These are phyloP conservation scores for Pelecanoides urinatrix DNA, from an alignment of 2,113 vertebrate genomes.

Conservation along the genomic window DNA sequence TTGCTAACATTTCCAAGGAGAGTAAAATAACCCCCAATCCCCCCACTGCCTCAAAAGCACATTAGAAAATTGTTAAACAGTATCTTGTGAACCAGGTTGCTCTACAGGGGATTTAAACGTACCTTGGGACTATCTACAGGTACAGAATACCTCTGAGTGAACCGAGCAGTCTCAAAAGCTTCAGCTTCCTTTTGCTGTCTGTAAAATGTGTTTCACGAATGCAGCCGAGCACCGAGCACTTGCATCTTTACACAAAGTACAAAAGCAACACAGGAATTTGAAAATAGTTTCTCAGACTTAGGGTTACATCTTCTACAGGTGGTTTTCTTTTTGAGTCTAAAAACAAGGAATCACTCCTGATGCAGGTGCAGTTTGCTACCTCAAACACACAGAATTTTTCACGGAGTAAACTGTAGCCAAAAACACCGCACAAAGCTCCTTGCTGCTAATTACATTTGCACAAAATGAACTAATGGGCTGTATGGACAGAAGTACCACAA, in stretches of 20 bases:
- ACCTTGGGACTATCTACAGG: not conserved
- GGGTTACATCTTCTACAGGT: not conserved
- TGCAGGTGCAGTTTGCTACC: not conserved
- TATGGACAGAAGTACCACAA: not conserved
- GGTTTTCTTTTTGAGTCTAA: not conserved
- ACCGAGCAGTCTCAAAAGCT: not conserved
- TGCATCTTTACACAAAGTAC: not conserved
- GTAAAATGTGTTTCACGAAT: not conserved
- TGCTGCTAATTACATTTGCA: not conserved
- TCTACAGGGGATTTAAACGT: not conserved
- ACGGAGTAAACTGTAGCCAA: not conserved
- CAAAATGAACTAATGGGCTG: not conserved
- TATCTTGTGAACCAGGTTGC: not conserved
- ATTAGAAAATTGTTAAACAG: not conserved
- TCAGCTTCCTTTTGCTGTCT: not conserved
- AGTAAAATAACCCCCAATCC: not conserved
- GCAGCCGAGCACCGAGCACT: fast-evolving
- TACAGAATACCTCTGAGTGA: not conserved
- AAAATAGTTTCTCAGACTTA: not conserved
- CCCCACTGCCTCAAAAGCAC: not conserved
- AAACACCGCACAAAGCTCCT: not conserved
- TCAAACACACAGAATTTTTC: not conserved
- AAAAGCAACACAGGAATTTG: not conserved
- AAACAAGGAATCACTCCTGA: not conserved
- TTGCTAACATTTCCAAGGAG: not conserved